Conservation (phyloP, 2,797 vertebrate genomes). For the Enoplosus armatus region DNA sequence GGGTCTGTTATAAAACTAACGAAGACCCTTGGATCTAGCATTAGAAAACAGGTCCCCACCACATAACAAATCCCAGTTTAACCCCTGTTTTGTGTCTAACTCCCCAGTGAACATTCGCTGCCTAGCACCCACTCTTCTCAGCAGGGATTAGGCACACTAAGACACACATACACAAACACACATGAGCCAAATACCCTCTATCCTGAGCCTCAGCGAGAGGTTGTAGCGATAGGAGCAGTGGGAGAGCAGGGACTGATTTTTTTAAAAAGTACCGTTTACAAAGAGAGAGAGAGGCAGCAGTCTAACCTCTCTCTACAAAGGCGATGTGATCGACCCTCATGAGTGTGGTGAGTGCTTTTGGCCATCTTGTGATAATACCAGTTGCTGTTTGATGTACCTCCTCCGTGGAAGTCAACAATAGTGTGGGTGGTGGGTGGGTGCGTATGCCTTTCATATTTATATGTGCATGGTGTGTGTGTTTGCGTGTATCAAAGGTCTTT, state of each 20-base stretch:
- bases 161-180: slow-evolving; percentile 43
- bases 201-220: slow-evolving; percentile 52
- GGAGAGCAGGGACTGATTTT: slow-evolving; percentile 42
- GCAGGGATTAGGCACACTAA: slow-evolving; percentile 80
- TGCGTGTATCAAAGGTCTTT: slow-evolving; percentile 33
- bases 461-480: slow-evolving; percentile 14
- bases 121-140: slow-evolving; percentile 82
- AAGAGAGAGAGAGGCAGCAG: slow-evolving; percentile 18
- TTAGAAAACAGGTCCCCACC: slow-evolving; percentile 20
- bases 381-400: slow-evolving; percentile 57
- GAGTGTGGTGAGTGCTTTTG: slow-evolving; percentile 77
- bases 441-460: slow-evolving; percentile 16
- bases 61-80: slow-evolving; percentile 45
- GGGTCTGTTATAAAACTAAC: slow-evolving; percentile 9
- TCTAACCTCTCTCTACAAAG: slow-evolving; percentile 29
- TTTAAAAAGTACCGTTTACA: slow-evolving; percentile 23
- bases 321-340: slow-evolving; percentile 57
- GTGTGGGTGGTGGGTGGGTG: slow-evolving; percentile 22
- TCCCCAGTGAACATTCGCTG: slow-evolving; percentile 79
- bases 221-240: slow-evolving; percentile 47
- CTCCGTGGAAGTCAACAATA: slow-evolving; percentile 37
- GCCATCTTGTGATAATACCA: slow-evolving; percentile 48
- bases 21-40: neutral
- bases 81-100: slow-evolving; percentile 66
- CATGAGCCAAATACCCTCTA: slow-evolving; percentile 52